Base-by-base conservation (phyloP, 2,888 invertebrate species). In the Barypeithes pellucidus region DNA sequence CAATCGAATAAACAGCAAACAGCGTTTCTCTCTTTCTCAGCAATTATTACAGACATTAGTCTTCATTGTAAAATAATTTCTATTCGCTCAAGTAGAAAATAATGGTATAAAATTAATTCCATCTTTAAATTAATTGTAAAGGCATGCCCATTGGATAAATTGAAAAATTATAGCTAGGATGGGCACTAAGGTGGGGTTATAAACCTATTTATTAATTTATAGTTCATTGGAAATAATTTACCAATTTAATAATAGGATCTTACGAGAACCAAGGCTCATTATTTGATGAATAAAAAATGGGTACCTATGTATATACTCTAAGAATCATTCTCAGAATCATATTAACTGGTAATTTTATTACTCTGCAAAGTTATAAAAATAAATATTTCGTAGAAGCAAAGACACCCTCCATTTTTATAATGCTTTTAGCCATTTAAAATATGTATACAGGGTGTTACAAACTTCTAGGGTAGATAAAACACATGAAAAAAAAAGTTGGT, bases 11-110 rank as follows among this genome's bases (percentile, higher is more conserved):
- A n/a, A n/a, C n/a, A n/a, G n/a, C n/a, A n/a, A n/a, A n/a, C n/a
- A n/a, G n/a, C n/a, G n/a, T 29, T 54, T 50, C 22, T 16, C 22
- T n/a, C 16, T 16, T 22, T 20, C 9, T 1, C n/a, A 14, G 29
- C 52, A 52, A 29, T 52, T 52, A 52, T 57, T n/a, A 57, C 9
- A 33, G 33, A 29, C 54, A 57, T 57, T 33, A 57, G 54, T 57
- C 33, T 57, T 57, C 54, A 57, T 57, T 57, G 54, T 57, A 33
- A 33, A 57, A 57, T 33, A 33, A 57, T 57, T 57, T 33, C 54
- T 33, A 14, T 57, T 11, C 11, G 22, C 33, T 57, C 54, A 57
- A 57, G 33, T 57, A 16, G 54, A 57, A 50, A 57, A 57, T 57
- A 33, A 54, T 54, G 33, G 9, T 16, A 54, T 9, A 33, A 54